These are phyloP conservation scores for Galaxea fascicularis DNA, from an alignment of 92 coral and sea anemone genomes.

Conservation along the genomic window DNA sequence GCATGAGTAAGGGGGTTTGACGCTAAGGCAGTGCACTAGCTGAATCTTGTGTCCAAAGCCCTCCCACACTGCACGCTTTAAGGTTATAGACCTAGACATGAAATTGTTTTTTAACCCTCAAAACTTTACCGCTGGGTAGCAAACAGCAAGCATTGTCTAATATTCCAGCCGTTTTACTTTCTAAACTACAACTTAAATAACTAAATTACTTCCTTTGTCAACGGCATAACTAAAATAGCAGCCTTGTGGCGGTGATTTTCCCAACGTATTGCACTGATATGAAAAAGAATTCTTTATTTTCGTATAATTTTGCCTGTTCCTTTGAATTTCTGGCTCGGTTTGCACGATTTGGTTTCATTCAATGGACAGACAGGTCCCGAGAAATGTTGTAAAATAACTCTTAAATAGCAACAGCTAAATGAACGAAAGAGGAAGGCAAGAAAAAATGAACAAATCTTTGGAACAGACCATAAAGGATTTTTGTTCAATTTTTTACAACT, in stretches of 20 bases:
- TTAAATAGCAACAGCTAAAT: not conserved
- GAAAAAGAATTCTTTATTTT: slow-evolving; percentile 46
- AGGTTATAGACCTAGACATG: too few species aligned
- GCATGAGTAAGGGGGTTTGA: not conserved
- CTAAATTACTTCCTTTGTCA: not conserved
- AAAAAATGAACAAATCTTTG: slow-evolving; percentile 9
- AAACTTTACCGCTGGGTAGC: not conserved
- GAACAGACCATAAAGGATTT: slow-evolving; percentile 27
- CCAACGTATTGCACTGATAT: not conserved
- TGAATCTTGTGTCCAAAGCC: too few species aligned
- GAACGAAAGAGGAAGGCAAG: not conserved
- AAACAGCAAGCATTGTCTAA: not conserved
- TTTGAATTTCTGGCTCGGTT: not conserved
- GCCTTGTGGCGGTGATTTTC: slow-evolving; percentile 8
- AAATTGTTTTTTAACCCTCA: not conserved
- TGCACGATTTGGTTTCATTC: not conserved
- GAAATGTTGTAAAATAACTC: not conserved
- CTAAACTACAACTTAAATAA: not conserved
- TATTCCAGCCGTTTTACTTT: not conserved
- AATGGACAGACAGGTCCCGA: not conserved
- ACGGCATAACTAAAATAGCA: not conserved
- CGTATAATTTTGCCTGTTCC: slow-evolving; percentile 45
- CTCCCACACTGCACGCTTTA: too few species aligned
- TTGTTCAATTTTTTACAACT: slow-evolving; percentile 44
- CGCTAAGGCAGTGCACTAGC: not conserved